These are phyloP conservation scores for Otocyon megalotis DNA, from an alignment of 2,113 vertebrate genomes.

Conservation along the genomic window DNA sequence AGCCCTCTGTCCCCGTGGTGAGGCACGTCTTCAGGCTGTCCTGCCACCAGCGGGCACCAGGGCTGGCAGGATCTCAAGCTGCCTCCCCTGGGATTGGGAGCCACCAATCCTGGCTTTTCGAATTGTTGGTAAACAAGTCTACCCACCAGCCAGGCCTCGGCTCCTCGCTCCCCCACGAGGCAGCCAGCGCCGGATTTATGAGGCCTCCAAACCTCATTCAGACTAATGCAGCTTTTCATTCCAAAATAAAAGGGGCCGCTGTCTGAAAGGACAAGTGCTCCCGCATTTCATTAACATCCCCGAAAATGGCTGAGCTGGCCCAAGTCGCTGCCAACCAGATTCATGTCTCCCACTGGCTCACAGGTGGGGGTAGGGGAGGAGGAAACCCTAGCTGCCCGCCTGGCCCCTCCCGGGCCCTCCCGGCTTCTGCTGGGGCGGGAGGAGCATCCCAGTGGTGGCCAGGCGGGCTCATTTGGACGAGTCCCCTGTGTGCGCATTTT, in stretches of 20 bases:
- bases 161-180: conserved; percentile 70
- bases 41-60: conserved; percentile 18
- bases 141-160: conserved; percentile 60
- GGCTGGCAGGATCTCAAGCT: conserved; percentile 55
- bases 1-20: not conserved
- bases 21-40: rapidly evolving
- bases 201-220: conserved; percentile 69
- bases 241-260: conserved; percentile 78
- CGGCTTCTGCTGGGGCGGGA: not conserved
- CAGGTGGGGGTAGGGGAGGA: conserved; percentile 55
- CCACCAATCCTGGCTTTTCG: not conserved
- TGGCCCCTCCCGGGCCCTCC: not conserved
- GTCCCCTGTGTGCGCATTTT: conserved; percentile 90
- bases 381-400: not conserved
- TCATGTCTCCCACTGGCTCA: conserved; percentile 73
- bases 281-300: conserved; percentile 82
- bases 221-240: conserved; percentile 81
- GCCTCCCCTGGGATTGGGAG: conserved; percentile 54
- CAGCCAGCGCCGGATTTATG: conserved; percentile 78
- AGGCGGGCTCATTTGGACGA: conserved; percentile 85
- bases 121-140: conserved; percentile 57
- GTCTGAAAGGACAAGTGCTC: conserved; percentile 79
- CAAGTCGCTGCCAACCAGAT: conserved; percentile 72
- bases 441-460: conserved; percentile 71
- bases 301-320: conserved; percentile 70